These are phyloP conservation scores for Passerina amoena DNA, from an alignment of 2,113 vertebrate genomes.

Conservation along the genomic window DNA sequence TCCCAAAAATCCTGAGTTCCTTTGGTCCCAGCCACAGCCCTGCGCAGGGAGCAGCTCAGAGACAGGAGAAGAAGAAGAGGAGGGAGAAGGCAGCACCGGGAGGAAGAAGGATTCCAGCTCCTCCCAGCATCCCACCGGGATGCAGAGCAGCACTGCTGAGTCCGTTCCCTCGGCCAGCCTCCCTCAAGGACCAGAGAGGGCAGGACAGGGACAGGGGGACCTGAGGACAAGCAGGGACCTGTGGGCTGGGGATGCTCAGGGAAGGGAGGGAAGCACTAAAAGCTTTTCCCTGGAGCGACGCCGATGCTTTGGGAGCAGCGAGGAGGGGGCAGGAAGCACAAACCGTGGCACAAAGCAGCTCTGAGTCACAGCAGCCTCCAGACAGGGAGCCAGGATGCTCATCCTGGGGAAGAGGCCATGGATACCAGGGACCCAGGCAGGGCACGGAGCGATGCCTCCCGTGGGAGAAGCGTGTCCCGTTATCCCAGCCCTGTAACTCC, in stretches of 20 bases:
- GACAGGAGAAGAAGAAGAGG: not conserved
- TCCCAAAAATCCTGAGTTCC: not conserved
- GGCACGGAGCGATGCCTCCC: rapidly evolving
- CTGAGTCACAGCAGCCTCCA: not conserved
- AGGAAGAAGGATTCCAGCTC: not conserved
- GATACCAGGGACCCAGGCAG: rapidly evolving
- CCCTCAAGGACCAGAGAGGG: not conserved
- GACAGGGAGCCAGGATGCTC: not conserved
- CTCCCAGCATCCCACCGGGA: not conserved
- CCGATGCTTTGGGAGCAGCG: rapidly evolving
- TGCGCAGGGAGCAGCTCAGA: rapidly evolving
- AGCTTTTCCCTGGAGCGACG: not conserved
- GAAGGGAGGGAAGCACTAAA: not conserved
- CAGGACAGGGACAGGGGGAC: not conserved
- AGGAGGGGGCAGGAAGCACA: not conserved
- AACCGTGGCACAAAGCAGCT: not conserved
- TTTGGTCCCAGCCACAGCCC: not conserved
- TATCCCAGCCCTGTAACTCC: not conserved
- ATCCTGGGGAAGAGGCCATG: rapidly evolving
- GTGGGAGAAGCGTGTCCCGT: rapidly evolving
- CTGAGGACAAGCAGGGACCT: not conserved
- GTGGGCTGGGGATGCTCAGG: not conserved
- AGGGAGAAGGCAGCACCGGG: too few relatives aligned
- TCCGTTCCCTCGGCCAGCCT: not conserved
- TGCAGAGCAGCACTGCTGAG: not conserved